Base-by-base conservation (phyloP, 2,113 vertebrate species). In the Platycercus adscitus region DNA sequence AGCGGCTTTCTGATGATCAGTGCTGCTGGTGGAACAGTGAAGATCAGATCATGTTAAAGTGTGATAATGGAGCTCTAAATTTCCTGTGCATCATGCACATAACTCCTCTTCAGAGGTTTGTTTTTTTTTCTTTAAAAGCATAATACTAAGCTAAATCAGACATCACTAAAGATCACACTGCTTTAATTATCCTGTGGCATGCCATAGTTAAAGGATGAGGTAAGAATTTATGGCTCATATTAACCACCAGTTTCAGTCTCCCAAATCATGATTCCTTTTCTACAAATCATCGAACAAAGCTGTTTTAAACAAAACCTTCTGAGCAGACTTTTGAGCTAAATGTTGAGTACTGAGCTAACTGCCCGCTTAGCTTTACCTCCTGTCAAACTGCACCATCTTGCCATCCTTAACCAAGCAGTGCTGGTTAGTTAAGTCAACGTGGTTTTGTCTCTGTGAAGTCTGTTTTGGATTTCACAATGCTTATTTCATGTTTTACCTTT, bases 191-290 rank as follows among this genome's bases (percentile, higher is more conserved):
- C 93, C 78, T 73, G 82, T 76, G 64, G 79, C 44, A 78, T 53
- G 95, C 80, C 90, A 93, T 86, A 94, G 82, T 83, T 96, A 39
- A 89, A 88, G 73, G 81, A 83, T 97, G 89, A 95, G 82, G 92
- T 97, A 96, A 95, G 84, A 91, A 91, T 97, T 96, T 96, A 81
- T 96, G 93, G 96, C 71, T 97, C 75, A 60, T 52, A 88, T 92
- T 92, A 95, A 95, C 92, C 73, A 84, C 44, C 81, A 81, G 69
- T 77, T 93, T 97, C 87, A 86, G 49, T 58, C 65, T 88, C 88
- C 44, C 80, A 83, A 85, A 93, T 73, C 55, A 46, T 69, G 70
- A 91, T 65, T 91, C 65, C 28, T 73, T 60, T 68, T 63, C 90
- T 78, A 71, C 31, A 12, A 53, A 69, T 81, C 80, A 35, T 43